Evolutionary conservation across 2,888 invertebrate species (phyloP).

Genomic region (Synanthedon formicaeformis): DNA sequence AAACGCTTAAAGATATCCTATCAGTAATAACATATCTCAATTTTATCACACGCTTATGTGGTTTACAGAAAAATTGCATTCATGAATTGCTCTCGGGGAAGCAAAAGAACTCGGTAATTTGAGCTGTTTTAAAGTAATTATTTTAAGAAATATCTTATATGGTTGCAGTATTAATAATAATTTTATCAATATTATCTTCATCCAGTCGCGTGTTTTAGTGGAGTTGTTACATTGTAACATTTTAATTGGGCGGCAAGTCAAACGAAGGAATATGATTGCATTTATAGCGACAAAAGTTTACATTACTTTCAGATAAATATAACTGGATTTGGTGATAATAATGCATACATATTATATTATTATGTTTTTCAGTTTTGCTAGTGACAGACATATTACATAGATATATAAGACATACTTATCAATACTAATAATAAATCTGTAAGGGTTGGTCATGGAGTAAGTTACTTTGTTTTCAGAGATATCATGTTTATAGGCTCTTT

Average conservation of each 20-base stretch:
- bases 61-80: neutral
- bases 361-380: no score
- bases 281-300: neutral
- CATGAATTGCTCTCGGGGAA: neutral
- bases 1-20: neutral
- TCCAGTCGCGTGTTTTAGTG: constrained; percentile 23
- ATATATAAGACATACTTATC: no score
- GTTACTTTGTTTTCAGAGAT: no score
- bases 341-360: no score
- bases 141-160: no score
- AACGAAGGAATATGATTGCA: constrained; percentile 16
- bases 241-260: constrained; percentile 42
- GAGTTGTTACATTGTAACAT: constrained; percentile 40
- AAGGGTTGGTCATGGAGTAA: no score
- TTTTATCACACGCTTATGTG: neutral
- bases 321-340: neutral
- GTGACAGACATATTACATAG: no score
- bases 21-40: neutral
- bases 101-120: neutral
- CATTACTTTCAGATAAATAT: neutral
- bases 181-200: constrained; percentile 4
- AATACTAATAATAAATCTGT: no score
- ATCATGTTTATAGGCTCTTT: no score
- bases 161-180: no score
- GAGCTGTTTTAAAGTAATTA: no score